These are phyloP conservation scores for Callocephalon fimbriatum DNA, from an alignment of 2,113 vertebrate species.

Conservation along the genomic window DNA sequence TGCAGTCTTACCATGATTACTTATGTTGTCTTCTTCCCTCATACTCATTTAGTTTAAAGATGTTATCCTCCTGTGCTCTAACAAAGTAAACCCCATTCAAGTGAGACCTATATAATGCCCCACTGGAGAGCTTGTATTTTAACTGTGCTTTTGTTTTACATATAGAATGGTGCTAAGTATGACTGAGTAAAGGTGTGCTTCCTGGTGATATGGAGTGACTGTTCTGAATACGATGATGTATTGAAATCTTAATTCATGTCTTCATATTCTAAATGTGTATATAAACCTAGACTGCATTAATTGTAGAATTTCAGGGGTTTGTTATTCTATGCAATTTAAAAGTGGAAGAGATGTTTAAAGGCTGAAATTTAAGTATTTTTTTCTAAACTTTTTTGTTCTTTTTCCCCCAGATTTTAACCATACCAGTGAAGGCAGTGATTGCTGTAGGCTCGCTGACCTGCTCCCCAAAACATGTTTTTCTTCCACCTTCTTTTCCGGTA, in stretches of 20 bases:
- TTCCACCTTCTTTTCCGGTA: constrained; percentile 93
- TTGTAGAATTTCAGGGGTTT: not conserved
- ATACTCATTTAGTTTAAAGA: not conserved
- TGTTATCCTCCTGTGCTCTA: not conserved
- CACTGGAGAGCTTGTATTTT: not conserved
- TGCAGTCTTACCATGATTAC: not conserved
- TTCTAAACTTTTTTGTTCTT: not conserved
- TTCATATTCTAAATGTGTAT: not conserved
- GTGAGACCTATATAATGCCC: not conserved
- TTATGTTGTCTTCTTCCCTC: not conserved
- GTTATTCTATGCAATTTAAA: not conserved
- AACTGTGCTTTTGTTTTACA: not conserved
- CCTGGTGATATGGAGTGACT: not conserved
- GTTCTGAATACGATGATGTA: not conserved
- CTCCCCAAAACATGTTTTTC: constrained; percentile 87
- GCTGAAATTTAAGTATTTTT: not conserved
- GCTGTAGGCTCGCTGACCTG: constrained; percentile 90
- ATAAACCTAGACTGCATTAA: not conserved
- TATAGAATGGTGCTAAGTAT: not conserved
- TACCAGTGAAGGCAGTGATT: constrained; percentile 91
- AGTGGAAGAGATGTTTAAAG: not conserved
- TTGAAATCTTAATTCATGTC: not conserved
- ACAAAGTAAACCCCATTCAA: not conserved
- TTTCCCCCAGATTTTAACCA: constrained; percentile 88
- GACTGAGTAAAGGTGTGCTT: not conserved